Percentiles rank a stretch among this genome's conserved stretches.
phyloP scores from a whole-genome alignment of 2,113 vertebrate genomes.

The Ardeotis arabs region DNA sequence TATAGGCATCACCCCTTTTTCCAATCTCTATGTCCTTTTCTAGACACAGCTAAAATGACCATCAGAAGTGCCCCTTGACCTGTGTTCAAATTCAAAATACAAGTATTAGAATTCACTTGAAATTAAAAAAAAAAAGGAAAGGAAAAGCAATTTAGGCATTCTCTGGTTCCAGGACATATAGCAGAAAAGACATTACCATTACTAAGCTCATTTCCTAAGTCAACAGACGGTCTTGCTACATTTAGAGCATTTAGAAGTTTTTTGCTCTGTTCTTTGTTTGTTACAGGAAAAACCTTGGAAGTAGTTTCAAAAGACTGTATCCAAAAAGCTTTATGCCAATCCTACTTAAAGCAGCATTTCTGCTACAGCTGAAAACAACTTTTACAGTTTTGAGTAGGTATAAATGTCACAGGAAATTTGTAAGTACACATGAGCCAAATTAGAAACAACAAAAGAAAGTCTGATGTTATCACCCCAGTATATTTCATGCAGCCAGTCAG shows the following conservation, averaged over 20 bases:
- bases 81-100: not conserved
- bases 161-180: not conserved
- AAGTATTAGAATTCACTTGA: not conserved
- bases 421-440: not conserved
- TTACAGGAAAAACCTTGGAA: conserved; percentile 1
- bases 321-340: not conserved
- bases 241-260: conserved; percentile 1
- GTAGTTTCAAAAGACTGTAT: not conserved
- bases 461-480: not conserved
- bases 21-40: not conserved
- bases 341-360: not conserved
- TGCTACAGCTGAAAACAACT: not conserved
- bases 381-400: not conserved
- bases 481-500: not conserved
- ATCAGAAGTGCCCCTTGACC: not conserved
- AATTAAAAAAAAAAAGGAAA: not conserved
- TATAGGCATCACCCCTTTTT: not conserved
- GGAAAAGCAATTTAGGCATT: not conserved
- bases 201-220: conserved; percentile 14
- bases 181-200: not conserved
- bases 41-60: not conserved
- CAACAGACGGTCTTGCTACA: not conserved
- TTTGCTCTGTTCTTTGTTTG: not conserved
- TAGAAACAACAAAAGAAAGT: not conserved
- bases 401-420: not conserved